Evolutionary conservation across 2,113 vertebrate genomes (phyloP).

Genomic region (Aegypius monachus): DNA sequence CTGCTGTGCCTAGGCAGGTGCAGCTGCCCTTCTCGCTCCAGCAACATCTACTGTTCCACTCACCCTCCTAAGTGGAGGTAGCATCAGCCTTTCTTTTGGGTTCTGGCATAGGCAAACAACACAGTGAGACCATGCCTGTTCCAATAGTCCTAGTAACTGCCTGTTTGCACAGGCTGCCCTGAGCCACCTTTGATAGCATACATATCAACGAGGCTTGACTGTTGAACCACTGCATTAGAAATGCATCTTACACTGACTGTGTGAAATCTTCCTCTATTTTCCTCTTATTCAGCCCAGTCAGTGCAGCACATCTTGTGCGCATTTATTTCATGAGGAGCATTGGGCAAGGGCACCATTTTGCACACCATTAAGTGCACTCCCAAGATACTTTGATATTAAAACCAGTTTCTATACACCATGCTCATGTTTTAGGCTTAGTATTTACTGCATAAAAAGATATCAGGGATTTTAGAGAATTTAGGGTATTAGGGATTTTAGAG

Average conservation of each 20-base stretch:
- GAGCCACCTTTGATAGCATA: not conserved
- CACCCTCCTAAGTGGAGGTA: not conserved
- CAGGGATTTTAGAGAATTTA: not conserved
- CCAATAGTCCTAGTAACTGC: not conserved
- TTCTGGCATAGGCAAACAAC: not conserved
- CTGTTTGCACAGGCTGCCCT: not conserved
- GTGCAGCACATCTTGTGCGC: not conserved
- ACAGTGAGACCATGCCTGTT: not conserved
- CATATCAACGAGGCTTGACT: not conserved
- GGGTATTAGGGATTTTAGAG: not conserved
- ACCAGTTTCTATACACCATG: not conserved
- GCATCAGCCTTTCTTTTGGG: not conserved
- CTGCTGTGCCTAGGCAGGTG: not conserved
- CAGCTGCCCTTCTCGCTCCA: not conserved
- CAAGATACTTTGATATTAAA: not conserved
- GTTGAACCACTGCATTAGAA: not conserved
- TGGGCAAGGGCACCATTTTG: not conserved
- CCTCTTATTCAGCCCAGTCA: not conserved
- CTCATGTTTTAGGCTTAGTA: not conserved
- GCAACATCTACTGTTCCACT: not conserved
- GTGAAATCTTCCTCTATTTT: not conserved
- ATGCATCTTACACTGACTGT: not conserved
- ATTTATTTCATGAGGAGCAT: not conserved
- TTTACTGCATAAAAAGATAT: not conserved
- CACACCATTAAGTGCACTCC: not conserved